Conservation (phyloP, 1,140 invertebrate genomes). For the Drosophila obscura region DNA sequence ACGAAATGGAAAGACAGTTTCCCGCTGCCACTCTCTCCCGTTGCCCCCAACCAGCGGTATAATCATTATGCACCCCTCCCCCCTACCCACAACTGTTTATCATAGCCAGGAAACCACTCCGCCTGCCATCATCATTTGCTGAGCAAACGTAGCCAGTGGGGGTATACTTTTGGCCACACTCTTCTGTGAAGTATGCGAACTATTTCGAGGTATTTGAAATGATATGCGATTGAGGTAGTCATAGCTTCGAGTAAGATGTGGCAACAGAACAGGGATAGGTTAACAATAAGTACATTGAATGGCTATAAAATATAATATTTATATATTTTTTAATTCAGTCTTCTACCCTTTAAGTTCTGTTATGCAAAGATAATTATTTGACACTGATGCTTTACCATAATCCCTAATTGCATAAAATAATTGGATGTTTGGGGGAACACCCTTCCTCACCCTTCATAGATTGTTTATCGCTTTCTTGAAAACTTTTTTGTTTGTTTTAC, state of each 20-base stretch:
- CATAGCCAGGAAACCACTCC: slow-evolving; percentile 22
- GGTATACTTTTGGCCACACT: slow-evolving; percentile 4
- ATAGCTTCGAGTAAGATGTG: too few species aligned
- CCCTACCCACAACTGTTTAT: slow-evolving; percentile 2
- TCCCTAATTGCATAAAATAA: not conserved
- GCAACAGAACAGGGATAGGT: not conserved
- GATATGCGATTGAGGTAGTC: not conserved
- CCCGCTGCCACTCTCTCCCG: not conserved
- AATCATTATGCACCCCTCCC: slow-evolving; percentile 52
- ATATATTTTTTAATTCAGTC: too few species aligned
- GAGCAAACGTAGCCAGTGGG: slow-evolving; percentile 29
- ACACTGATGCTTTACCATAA: not conserved
- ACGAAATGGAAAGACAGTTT: slow-evolving; percentile 24
- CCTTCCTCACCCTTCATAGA: not conserved
- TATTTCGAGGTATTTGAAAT: not conserved
- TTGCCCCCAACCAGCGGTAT: slow-evolving; percentile 1
- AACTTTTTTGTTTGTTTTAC: too few species aligned
- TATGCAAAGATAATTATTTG: too few species aligned
- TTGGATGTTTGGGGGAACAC: not conserved
- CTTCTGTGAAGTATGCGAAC: not conserved
- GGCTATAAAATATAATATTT: too few species aligned
- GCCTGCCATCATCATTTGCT: slow-evolving; percentile 32
- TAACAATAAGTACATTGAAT: not conserved
- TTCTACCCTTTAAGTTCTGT: not conserved
- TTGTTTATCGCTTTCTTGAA: too few species aligned